Percentiles rank a stretch among this genome's conserved stretches.
These are phyloP conservation scores for Nemotelus nigrinus DNA, from an alignment of 2,888 invertebrate genomes.

Conservation along the genomic window DNA sequence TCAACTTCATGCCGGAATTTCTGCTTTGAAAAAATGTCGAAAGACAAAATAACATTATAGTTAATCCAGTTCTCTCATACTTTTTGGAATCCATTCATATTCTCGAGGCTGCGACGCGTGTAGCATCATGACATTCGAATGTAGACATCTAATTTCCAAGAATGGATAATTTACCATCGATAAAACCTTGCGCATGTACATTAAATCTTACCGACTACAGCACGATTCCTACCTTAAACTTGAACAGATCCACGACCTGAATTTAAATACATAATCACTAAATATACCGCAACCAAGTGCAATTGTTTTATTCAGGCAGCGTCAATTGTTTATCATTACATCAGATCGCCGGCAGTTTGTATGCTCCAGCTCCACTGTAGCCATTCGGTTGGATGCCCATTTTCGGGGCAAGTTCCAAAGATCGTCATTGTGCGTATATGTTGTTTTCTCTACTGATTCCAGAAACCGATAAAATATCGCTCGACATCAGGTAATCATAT, in stretches of 20 bases:
- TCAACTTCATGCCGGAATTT: no score
- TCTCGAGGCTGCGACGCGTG: no score
- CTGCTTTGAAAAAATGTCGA: no score
- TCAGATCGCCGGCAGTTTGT: neutral
- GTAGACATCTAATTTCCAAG: no score
- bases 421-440: neutral
- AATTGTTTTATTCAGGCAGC: slow-evolving; percentile 27
- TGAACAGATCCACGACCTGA: slow-evolving; percentile 20
- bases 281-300: slow-evolving; percentile 6
- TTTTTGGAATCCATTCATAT: no score
- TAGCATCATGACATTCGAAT: no score
- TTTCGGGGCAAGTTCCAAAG: slow-evolving; percentile 19
- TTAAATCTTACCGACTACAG: neutral
- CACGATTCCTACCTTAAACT: neutral
- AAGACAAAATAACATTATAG: no score
- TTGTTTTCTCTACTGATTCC: slow-evolving; percentile 27
- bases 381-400: slow-evolving; percentile 24
- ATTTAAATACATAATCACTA: slow-evolving; percentile 26
- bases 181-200: neutral
- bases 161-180: slow-evolving; percentile 1
- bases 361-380: slow-evolving; percentile 16
- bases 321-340: slow-evolving; percentile 40
- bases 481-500: slow-evolving; percentile 42
- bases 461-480: slow-evolving; percentile 34
- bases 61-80: no score